A percentile compares a stretch with the other conserved stretches of the same genome.
These are phyloP conservation scores for Salvator merianae DNA, from an alignment of 2,113 vertebrate genomes.

Conservation along the genomic window DNA sequence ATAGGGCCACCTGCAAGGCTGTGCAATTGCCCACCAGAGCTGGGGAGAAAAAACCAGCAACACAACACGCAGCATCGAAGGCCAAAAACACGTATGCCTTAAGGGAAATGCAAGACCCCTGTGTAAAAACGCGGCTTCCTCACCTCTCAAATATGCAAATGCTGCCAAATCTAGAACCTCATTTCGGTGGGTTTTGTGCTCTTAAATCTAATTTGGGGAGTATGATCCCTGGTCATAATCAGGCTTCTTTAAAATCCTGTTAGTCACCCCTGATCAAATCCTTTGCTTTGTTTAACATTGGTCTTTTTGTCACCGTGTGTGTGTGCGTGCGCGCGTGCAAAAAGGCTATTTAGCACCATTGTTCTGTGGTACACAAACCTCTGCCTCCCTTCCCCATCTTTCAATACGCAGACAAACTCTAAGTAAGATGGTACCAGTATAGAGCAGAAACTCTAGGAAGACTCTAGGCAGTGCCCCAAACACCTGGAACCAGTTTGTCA, in stretches of 20 bases:
- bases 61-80: too few species aligned
- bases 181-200: neutral
- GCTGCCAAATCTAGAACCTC: neutral
- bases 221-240: neutral
- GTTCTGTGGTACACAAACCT: too few species aligned
- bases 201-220: neutral
- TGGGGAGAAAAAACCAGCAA: neutral
- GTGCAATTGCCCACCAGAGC: neutral
- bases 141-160: neutral
- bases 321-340: too few species aligned
- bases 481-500: neutral
- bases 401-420: neutral
- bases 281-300: neutral
- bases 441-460: neutral
- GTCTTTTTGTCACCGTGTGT: slow-evolving; percentile 1
- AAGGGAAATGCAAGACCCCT: neutral
- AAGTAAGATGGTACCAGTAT: neutral
- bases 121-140: too few species aligned
- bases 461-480: too few species aligned
- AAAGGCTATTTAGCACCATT: neutral
- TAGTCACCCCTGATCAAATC: neutral
- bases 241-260: neutral
- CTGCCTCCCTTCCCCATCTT: neutral
- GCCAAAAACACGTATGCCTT: neutral
- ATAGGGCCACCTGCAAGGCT: too few species aligned